Base-by-base conservation (phyloP, 2,797 vertebrate genomes). In the Silurus lanzhouensis region DNA sequence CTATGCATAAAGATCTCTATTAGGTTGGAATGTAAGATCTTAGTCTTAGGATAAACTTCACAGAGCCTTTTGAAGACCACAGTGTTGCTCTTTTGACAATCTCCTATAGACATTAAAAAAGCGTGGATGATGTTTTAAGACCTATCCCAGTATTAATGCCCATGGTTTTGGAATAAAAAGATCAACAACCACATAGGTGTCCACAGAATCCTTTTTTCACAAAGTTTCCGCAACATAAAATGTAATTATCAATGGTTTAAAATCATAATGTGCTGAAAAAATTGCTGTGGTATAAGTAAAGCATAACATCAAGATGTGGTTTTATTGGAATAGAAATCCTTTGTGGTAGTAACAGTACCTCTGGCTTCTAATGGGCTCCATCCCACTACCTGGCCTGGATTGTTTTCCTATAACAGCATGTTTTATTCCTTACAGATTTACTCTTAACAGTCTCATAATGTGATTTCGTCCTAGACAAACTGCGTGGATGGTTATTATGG, bases 361-460 rank as follows among this genome's bases (percentile, higher is more conserved):
- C 46, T 15, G 0, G 14, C 25, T 76, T 52, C 1, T 57, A 9
- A 31, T 58, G 25, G 52, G 74, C 25, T 74, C 20, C 52, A 57
- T 75, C 25, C 55, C 27, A 38, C 15, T 46, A 63, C 31, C 58
- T 78, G 52, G 17, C 15, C 13, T 27, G 58, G 57, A 61, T 61
- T 61, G 61, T 78, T 78, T 78, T 75, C 52, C 72, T 57, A 25
- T 61, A 60, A 78, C 57, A 61, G 27, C 57, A 61, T 76, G 52
- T 57, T 76, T 27, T 57, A 58, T 76, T 76, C 55, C 27, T 60
- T 78, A 31, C 22, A 14, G 57, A 22, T 22, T 61, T 78, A 61
- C 60, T 19, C 27, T 58, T 76, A 58, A 76, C 15, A 57, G 25
- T 57, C 15, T 31, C 8, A 27, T 27, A 78, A 61, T 20, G 31